Percentiles rank a stretch among this genome's conserved stretches.
Evolutionary conservation across 2,888 invertebrate genomes (phyloP).

Genomic region (Pardosa pseudoannulata): DNA sequence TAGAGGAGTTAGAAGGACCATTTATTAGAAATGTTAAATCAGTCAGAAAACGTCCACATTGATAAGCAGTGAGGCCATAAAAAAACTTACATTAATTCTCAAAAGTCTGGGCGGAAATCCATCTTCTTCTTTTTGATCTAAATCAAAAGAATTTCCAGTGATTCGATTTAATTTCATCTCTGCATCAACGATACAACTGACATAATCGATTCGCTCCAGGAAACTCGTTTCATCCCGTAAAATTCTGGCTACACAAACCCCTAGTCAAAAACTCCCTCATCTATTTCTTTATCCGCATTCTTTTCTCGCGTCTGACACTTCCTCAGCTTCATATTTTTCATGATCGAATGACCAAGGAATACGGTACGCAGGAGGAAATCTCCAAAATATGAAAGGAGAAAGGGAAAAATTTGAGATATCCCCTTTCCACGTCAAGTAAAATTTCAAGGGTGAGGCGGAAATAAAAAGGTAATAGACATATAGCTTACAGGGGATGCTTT

Average conservation of each 20-base stretch:
- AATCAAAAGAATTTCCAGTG: too few species aligned
- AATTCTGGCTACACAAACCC: not conserved
- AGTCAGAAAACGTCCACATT: too few species aligned
- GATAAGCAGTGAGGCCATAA: too few species aligned
- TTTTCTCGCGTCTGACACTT: not conserved
- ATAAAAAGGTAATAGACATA: not conserved
- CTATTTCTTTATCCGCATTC: not conserved
- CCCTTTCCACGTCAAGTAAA: slow-evolving; percentile 2
- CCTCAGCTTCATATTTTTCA: not conserved
- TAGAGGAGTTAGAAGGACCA: too few species aligned
- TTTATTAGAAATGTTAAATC: too few species aligned
- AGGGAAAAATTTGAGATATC: not conserved
- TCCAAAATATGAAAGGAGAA: too few species aligned
- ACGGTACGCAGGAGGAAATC: not conserved
- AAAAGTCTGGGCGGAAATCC: too few species aligned
- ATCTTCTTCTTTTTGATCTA: too few species aligned
- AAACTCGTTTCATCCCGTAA: not conserved
- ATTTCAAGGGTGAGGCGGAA: not conserved
- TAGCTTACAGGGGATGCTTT: not conserved
- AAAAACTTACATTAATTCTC: too few species aligned
- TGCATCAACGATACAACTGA: not conserved
- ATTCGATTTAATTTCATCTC: not conserved
- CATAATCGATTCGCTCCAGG: not conserved
- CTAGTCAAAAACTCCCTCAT: not conserved
- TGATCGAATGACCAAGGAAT: slow-evolving; percentile 13